Evolutionary conservation across 2,888 invertebrate genomes (phyloP).

Genomic region (Hypercompe scribonia): DNA sequence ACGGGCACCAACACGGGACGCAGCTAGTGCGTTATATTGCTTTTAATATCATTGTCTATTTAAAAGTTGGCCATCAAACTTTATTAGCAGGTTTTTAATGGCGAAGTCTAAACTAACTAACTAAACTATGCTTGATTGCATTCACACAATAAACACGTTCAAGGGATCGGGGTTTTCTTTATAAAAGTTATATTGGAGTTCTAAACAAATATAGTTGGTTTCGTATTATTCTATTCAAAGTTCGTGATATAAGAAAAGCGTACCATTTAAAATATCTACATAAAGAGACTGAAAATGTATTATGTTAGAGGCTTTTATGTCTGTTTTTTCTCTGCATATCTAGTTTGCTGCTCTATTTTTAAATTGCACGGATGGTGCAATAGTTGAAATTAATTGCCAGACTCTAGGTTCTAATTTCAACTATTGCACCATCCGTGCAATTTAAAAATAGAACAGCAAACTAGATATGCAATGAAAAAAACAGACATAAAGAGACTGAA

Average conservation of each 20-base stretch:
- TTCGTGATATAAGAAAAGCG: neutral
- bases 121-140: conserved; percentile 12
- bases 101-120: neutral
- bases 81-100: conserved; percentile 7
- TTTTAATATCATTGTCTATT: neutral
- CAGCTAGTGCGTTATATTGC: neutral
- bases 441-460: too few relatives aligned
- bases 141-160: conserved; percentile 34
- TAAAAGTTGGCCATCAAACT: neutral
- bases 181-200: conserved; percentile 28
- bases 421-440: too few relatives aligned
- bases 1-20: too few relatives aligned
- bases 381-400: too few relatives aligned
- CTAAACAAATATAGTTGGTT: conserved; percentile 7
- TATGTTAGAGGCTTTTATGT: too few relatives aligned
- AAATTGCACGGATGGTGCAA: too few relatives aligned
- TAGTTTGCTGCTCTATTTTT: too few relatives aligned
- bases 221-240: neutral
- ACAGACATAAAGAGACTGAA: neutral
- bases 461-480: too few relatives aligned
- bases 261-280: neutral
- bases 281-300: neutral
- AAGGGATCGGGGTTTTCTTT: conserved; percentile 26
- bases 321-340: too few relatives aligned
- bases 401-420: too few relatives aligned